A percentile compares a stretch with the other conserved stretches of the same genome.
phyloP scores from a whole-genome alignment of 2,797 vertebrate genomes.

The Onychomys torridus region DNA sequence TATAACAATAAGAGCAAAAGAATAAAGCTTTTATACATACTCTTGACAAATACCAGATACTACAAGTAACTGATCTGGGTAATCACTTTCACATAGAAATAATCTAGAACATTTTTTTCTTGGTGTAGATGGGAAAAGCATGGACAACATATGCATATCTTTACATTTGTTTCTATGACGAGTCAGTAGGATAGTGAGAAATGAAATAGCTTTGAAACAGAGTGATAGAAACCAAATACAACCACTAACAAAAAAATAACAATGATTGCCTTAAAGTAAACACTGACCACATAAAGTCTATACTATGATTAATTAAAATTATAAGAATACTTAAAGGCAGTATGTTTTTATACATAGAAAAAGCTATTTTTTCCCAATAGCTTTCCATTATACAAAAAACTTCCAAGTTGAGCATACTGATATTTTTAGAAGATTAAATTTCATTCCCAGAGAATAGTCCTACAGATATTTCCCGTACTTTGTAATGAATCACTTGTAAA shows the following conservation, averaged over 20 bases:
- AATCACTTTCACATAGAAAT: not conserved
- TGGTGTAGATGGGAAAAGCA: not conserved
- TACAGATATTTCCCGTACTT: not conserved
- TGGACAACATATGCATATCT: not conserved
- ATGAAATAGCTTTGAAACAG: not conserved
- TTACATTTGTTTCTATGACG: not conserved
- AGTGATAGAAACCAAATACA: not conserved
- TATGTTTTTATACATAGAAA: not conserved
- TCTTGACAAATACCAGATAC: not conserved
- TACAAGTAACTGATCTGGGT: not conserved
- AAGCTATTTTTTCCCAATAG: not conserved
- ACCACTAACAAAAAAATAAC: not conserved
- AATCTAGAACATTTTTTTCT: not conserved
- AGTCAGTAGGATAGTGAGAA: not conserved
- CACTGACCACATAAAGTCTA: not conserved
- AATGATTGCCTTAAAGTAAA: not conserved
- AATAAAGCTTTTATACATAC: not conserved
- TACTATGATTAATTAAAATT: not conserved
- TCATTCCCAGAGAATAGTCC: not conserved
- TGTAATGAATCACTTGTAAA: not conserved
- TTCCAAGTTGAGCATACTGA: not conserved
- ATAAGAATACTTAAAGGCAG: not conserved
- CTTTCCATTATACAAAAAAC: not conserved
- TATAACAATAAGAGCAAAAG: not conserved
- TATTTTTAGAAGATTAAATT: not conserved